phyloP scores from a whole-genome alignment of 2,113 vertebrate species.

The Tachycineta bicolor region DNA sequence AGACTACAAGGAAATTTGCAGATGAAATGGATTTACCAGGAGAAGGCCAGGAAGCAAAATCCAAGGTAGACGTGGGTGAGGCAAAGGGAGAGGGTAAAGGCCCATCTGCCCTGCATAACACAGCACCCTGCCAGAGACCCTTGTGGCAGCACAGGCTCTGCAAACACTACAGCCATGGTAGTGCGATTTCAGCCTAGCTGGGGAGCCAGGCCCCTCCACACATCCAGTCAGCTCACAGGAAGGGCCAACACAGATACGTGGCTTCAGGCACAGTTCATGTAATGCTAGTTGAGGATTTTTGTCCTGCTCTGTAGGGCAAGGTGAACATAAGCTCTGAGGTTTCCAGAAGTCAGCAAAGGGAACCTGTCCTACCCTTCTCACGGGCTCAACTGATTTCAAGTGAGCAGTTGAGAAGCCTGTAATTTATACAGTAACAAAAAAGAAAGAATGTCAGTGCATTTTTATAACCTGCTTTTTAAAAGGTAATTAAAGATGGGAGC shows the following conservation, averaged over 20 bases:
- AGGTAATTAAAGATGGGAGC: constrained; percentile 78
- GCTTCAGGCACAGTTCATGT: neutral
- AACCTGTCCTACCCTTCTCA: neutral
- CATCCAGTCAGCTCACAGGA: neutral
- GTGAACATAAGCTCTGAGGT: neutral
- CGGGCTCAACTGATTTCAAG: neutral
- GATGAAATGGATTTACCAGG: neutral
- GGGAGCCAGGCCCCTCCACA: neutral
- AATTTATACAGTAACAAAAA: constrained; percentile 54
- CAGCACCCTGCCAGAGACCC: neutral
- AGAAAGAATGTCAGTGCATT: constrained; percentile 71
- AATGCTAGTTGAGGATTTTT: neutral
- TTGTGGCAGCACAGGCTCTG: neutral
- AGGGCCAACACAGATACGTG: neutral
- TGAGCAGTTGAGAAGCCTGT: constrained; percentile 2
- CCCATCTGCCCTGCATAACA: neutral
- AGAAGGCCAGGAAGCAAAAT: neutral
- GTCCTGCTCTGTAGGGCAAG: neutral
- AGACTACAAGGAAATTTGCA: neutral
- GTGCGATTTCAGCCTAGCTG: rapidly evolving
- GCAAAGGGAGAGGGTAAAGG: neutral
- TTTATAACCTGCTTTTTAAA: constrained; percentile 75
- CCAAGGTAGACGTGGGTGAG: neutral
- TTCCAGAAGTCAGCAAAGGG: neutral
- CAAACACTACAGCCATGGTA: neutral